These are phyloP conservation scores for Nothocercus nigrocapillus DNA, from an alignment of 2,113 vertebrate species.

Conservation along the genomic window DNA sequence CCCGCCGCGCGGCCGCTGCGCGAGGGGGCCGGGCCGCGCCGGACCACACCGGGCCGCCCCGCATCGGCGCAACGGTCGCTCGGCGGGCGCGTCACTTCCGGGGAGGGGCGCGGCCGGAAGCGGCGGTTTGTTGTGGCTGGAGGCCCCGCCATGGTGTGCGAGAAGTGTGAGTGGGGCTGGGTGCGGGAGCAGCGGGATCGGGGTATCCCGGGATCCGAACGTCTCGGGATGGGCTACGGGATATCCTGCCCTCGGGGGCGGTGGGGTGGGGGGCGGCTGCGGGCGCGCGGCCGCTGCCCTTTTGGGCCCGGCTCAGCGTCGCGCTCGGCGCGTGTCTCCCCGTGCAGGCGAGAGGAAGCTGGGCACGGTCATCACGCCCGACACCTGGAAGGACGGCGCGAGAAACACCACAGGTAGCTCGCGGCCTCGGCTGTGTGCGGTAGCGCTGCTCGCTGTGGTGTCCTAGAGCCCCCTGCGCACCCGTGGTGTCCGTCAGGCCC, in stretches of 20 bases:
- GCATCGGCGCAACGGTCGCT: not conserved
- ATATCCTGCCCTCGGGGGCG: too few relatives aligned
- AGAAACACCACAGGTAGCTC: constrained; percentile 93
- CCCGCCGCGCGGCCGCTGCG: not conserved
- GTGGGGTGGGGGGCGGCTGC: too few relatives aligned
- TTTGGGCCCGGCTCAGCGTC: too few relatives aligned
- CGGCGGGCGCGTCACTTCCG: not conserved
- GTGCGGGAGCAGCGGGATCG: not conserved
- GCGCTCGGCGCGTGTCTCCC: not conserved
- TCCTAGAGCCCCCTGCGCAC: too few relatives aligned
- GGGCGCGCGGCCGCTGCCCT: too few relatives aligned
- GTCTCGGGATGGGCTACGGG: too few relatives aligned
- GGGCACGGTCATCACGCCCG: constrained; percentile 94
- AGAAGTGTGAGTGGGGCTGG: constrained; percentile 53
- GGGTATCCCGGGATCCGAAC: too few relatives aligned
- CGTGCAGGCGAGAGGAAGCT: constrained; percentile 94
- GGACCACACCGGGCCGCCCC: not conserved
- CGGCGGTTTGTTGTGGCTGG: not conserved
- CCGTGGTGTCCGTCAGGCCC: not conserved
- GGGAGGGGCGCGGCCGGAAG: not conserved
- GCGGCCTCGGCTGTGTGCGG: too few relatives aligned
- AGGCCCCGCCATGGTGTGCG: constrained; percentile 57
- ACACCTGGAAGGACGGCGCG: constrained; percentile 98
- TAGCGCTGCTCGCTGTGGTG: too few relatives aligned
- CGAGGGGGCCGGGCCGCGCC: rapidly evolving